Percentiles rank a stretch among this genome's conserved stretches.
Evolutionary conservation across 2,113 vertebrate genomes (phyloP).

Genomic region (Halcyon senegalensis): DNA sequence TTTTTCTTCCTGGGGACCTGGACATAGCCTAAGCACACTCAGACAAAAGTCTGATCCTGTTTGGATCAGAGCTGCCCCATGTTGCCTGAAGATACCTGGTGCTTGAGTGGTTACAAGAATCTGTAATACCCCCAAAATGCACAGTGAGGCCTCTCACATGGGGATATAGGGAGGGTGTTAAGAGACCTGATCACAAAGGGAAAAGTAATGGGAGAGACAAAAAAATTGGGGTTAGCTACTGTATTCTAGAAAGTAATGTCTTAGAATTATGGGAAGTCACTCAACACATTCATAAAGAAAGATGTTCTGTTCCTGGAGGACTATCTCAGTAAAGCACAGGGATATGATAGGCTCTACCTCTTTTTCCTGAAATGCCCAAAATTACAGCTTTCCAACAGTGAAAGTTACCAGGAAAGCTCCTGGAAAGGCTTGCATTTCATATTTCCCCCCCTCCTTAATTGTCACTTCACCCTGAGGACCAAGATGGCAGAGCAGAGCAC

Average conservation of each 20-base stretch:
- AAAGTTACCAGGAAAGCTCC: background rate
- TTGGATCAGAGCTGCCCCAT: background rate
- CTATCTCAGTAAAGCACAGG: background rate
- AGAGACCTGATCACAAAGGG: background rate
- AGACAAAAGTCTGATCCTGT: background rate
- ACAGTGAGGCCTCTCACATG: accelerated
- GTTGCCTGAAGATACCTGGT: background rate
- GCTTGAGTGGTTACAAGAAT: background rate
- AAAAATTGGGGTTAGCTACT: background rate
- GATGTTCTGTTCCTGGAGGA: background rate
- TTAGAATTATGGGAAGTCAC: background rate
- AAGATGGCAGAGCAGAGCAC: background rate
- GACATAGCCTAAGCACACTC: background rate
- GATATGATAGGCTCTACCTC: background rate
- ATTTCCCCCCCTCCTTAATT: background rate
- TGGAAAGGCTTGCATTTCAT: background rate
- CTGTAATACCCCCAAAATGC: accelerated
- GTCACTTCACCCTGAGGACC: background rate
- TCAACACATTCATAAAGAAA: background rate
- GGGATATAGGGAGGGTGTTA: background rate
- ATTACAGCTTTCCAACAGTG: background rate
- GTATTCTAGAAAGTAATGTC: background rate
- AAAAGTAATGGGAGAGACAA: background rate
- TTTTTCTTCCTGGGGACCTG: background rate
- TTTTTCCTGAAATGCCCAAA: background rate